Base-by-base conservation (phyloP, 2,888 invertebrate genomes). In the Eupithecia exiguata region DNA sequence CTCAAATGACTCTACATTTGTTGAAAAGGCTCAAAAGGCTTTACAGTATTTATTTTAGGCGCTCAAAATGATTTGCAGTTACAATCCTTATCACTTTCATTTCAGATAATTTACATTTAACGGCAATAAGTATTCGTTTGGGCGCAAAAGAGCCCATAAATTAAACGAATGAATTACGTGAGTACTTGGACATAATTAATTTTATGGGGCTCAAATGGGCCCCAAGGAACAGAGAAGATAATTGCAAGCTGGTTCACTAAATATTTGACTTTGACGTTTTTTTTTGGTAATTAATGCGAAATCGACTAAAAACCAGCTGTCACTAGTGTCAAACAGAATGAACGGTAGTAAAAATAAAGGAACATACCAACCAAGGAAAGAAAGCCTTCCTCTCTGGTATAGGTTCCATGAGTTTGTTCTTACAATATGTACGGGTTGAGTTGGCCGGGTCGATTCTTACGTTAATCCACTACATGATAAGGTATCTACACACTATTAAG, bases 181-280 rank as follows among this genome's bases (percentile, higher is more conserved):
- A 74, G 75, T 81, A 82, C 86, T 84, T 81, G 79, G 76, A 75
- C 71, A 72, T 81, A 82, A 84, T 84, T 84, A 83, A 83, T 81
- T 84, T 85, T 82, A 84, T 81, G 82, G 81, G 75, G 75, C 71
- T 76, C 75, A 71, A 79, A 82, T 79, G 79, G 82, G 79, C 80
- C 69, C 78, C 69, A 77, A 71, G 68, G 76, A 49, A 71, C 72
- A 76, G 75, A 38, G 5, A 18, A 46, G 36, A 35, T 18, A 3
- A 36, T n/a, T 40, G n/a, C 35, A 7, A 61, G 72, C 65, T 75
- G 21, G 68, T 14, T 63, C 49, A 67, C 46, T 73, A 18, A 14
- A 53, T 7, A 16, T 6, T 7, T n/a, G 16, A 30, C 1, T 5
- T 5, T 25, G 58, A 49, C n/a, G n/a, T 10, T 16, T 30, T 67